Conservation (phyloP, 2,888 invertebrate species). For the Orthonevra nobilis region DNA sequence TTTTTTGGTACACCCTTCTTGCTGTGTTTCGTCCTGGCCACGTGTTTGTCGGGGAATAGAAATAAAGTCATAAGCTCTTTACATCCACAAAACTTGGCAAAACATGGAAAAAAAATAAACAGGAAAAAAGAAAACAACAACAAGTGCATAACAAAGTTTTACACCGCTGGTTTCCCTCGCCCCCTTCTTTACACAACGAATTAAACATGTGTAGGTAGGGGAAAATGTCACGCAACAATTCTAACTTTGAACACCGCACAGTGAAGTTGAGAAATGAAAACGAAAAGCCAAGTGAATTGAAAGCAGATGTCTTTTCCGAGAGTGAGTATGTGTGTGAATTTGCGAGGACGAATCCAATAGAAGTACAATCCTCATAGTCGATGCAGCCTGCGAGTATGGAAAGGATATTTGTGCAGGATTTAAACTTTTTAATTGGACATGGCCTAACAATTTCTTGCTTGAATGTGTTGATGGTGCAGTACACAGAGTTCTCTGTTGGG, state of each 20-base stretch:
- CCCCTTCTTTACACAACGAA: no score
- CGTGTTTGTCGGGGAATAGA: neutral
- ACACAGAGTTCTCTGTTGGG: neutral
- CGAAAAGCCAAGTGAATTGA: slow-evolving; percentile 32
- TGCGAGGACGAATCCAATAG: slow-evolving; percentile 12
- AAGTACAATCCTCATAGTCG: neutral
- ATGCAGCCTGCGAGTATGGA: neutral
- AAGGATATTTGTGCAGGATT: slow-evolving; percentile 13
- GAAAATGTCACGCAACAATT: slow-evolving; percentile 53
- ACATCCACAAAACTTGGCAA: slow-evolving; percentile 42
- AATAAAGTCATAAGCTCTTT: slow-evolving; percentile 61
- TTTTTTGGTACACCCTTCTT: neutral
- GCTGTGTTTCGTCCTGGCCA: neutral
- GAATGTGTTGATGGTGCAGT: neutral
- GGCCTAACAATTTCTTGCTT: slow-evolving; percentile 19
- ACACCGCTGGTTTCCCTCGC: no score
- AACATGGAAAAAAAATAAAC: neutral
- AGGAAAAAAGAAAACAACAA: slow-evolving; percentile 3
- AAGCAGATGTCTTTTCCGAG: slow-evolving; percentile 27
- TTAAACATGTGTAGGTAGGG: no score
- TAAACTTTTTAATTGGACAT: slow-evolving; percentile 66
- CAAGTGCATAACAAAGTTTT: slow-evolving; percentile 45
- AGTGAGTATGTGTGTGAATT: no score
- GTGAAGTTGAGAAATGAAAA: slow-evolving; percentile 37
- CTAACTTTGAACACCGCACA: slow-evolving; percentile 32